A percentile compares a stretch with the other conserved stretches of the same genome.
These are phyloP conservation scores for Octodon degus DNA, from an alignment of 2,113 vertebrate species.

Conservation along the genomic window DNA sequence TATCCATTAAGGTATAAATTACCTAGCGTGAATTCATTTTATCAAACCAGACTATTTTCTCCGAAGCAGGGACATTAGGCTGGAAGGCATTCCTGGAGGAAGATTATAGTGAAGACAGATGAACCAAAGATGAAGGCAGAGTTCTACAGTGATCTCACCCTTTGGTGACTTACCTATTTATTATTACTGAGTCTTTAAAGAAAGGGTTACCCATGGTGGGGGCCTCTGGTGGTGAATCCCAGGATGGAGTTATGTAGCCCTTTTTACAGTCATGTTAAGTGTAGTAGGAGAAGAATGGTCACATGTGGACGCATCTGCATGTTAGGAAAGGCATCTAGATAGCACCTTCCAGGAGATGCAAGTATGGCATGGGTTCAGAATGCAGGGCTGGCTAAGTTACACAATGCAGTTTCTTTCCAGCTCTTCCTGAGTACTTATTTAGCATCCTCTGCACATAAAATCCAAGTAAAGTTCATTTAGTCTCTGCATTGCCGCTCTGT, in stretches of 20 bases:
- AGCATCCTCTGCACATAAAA: slow-evolving; percentile 24
- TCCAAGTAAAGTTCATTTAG: slow-evolving; percentile 60
- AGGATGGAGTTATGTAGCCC: not conserved
- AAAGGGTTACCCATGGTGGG: not conserved
- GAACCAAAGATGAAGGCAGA: not conserved
- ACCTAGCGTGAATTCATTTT: slow-evolving; percentile 37
- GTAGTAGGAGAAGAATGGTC: not conserved
- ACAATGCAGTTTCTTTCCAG: slow-evolving; percentile 8
- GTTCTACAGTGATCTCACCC: not conserved
- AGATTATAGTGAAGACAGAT: not conserved
- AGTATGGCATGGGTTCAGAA: not conserved
- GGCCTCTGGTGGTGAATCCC: not conserved
- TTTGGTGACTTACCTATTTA: not conserved
- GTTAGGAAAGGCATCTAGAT: not conserved
- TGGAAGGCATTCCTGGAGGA: not conserved
- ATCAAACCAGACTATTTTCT: slow-evolving; percentile 8
- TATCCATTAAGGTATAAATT: slow-evolving; percentile 41
- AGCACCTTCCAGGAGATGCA: not conserved
- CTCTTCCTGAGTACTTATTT: not conserved
- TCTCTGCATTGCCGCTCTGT: slow-evolving; percentile 19
- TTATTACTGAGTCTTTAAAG: not conserved
- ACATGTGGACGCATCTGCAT: not conserved
- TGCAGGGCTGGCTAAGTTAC: not conserved
- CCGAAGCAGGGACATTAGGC: not conserved
- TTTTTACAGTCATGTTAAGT: not conserved